These are phyloP conservation scores for Notarius quadriscutis DNA, from an alignment of 2,113 vertebrate genomes.

Conservation along the genomic window DNA sequence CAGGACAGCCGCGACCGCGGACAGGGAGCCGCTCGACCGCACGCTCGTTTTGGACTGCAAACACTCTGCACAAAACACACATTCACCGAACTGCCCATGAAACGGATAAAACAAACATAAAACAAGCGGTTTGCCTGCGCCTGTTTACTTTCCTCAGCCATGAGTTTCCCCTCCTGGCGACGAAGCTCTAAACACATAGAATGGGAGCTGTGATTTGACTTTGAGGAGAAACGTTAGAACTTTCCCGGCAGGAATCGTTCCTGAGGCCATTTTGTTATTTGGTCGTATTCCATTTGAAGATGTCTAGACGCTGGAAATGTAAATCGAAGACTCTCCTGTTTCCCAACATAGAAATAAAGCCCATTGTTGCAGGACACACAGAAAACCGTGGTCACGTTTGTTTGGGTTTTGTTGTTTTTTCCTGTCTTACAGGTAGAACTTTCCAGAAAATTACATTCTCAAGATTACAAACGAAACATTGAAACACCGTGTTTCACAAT, in stretches of 20 bases:
- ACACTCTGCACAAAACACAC: conserved; percentile 69
- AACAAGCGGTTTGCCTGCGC: conserved; percentile 60
- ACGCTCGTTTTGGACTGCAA: conserved; percentile 67
- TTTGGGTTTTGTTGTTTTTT: not conserved
- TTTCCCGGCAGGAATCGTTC: conserved; percentile 53
- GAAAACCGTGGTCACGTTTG: not conserved
- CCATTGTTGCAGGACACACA: not conserved
- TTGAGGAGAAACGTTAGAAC: conserved; percentile 36
- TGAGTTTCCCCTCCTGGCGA: conserved; percentile 59
- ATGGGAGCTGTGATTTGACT: conserved; percentile 53
- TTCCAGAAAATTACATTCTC: not conserved
- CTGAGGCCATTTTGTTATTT: conserved; percentile 31
- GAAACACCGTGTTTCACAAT: not conserved
- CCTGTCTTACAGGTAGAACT: not conserved
- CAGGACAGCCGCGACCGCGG: conserved; percentile 59
- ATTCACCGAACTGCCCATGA: conserved; percentile 66
- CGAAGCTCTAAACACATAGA: conserved; percentile 60
- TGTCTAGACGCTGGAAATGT: conserved; percentile 32
- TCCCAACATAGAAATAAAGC: not conserved
- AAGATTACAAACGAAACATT: not conserved
- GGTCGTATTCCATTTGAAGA: not conserved
- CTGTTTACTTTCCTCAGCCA: conserved; percentile 67
- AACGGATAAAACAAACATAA: conserved; percentile 66
- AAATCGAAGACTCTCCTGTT: conserved; percentile 13
- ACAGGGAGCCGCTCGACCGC: conserved; percentile 62